Evolutionary conservation across 35 echinoderm and acorn worm genomes (phyloP).

Genomic region (Amphiura filiformis): DNA sequence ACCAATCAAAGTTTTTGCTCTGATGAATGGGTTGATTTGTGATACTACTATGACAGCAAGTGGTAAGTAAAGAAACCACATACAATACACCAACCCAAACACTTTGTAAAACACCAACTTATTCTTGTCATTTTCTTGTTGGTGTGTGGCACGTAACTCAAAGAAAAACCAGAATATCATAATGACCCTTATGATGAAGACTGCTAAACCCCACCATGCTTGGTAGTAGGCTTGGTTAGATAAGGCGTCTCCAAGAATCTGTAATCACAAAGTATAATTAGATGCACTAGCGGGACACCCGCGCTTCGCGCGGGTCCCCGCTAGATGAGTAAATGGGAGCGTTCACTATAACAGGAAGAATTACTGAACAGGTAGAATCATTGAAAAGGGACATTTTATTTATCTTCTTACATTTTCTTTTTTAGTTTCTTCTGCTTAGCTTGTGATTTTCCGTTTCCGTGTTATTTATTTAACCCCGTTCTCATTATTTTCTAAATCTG

Average conservation of each 20-base stretch:
- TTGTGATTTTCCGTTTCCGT: no score
- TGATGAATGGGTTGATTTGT: neutral
- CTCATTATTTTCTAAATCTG: no score
- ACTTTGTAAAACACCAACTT: neutral
- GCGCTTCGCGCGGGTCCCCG: no score
- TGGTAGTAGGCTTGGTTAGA: neutral
- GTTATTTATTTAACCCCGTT: no score
- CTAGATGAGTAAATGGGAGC: no score
- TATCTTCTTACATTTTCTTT: no score
- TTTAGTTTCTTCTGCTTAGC: no score
- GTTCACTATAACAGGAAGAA: no score
- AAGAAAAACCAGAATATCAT: neutral
- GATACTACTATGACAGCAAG: neutral
- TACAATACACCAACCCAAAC: neutral
- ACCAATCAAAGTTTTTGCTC: slow-evolving; percentile 1
- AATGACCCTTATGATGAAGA: neutral
- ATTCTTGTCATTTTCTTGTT: neutral
- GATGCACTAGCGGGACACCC: no score
- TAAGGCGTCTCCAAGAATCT: neutral
- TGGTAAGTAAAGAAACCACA: neutral
- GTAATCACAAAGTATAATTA: no score
- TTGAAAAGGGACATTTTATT: no score
- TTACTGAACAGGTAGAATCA: no score
- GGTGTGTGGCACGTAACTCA: neutral
- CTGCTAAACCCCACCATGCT: neutral